A percentile compares a stretch with the other conserved stretches of the same genome.
These are phyloP conservation scores for Nomada lathburiana DNA, from an alignment of 2,888 invertebrate species.

Conservation along the genomic window DNA sequence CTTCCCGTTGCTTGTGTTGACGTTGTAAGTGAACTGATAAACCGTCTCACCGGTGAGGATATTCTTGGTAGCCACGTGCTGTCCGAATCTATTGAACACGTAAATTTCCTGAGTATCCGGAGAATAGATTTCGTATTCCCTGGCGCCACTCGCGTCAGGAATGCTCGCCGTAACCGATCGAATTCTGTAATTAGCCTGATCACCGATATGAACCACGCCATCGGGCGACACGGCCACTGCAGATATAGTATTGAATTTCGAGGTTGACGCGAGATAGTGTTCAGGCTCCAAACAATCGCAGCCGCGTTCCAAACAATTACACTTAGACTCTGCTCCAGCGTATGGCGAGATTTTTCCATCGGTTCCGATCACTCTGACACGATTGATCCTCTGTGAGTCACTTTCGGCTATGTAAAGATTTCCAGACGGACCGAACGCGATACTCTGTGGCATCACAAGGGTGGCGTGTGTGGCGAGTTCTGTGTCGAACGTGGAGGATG, in stretches of 20 bases:
- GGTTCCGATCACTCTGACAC: constrained; percentile 95
- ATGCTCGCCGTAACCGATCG: constrained; percentile 95
- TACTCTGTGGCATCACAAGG: constrained; percentile 96
- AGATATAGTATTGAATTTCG: constrained; percentile 97
- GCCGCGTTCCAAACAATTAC: constrained; percentile 95
- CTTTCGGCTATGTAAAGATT: constrained; percentile 97
- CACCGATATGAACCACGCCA: constrained; percentile 97
- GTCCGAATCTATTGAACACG: constrained; percentile 96
- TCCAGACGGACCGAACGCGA: constrained; percentile 96
- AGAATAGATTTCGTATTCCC: constrained; percentile 97
- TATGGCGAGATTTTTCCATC: constrained; percentile 97
- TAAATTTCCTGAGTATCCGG: constrained; percentile 98
- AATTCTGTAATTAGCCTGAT: constrained; percentile 96
- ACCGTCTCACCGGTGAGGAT: constrained; percentile 97
- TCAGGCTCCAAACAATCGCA: constrained; percentile 97
- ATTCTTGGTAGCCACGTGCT: constrained; percentile 96
- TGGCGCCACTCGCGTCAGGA: constrained; percentile 92
- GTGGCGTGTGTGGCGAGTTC: constrained; percentile 96
- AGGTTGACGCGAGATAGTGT: constrained; percentile 95
- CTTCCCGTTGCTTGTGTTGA: constrained; percentile 98
- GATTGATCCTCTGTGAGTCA: constrained; percentile 96
- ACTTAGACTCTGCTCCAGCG: constrained; percentile 97
- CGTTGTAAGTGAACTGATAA: constrained; percentile 97
- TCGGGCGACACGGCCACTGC: constrained; percentile 97
- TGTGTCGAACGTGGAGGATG: constrained; percentile 91